phyloP scores from a whole-genome alignment of 1,140 invertebrate species.

The Sitobion miscanthi region DNA sequence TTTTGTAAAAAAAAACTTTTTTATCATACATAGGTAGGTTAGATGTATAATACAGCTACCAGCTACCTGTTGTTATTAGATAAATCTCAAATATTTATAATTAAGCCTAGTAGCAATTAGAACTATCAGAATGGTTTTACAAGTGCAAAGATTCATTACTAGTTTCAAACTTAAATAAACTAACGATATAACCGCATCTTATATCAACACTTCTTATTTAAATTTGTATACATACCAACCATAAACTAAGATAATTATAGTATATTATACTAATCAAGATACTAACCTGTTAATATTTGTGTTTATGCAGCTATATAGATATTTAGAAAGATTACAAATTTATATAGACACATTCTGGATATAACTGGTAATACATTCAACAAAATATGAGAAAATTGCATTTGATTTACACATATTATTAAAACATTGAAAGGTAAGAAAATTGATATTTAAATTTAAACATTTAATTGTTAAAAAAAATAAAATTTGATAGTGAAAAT shows the following conservation, averaged over 20 bases:
- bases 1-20: too few species aligned
- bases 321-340: not conserved
- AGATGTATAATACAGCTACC: too few species aligned
- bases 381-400: not conserved
- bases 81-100: not conserved
- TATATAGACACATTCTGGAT: constrained; percentile 5
- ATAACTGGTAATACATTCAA: not conserved
- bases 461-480: not conserved
- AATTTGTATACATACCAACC: not conserved
- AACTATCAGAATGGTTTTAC: not conserved
- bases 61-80: not conserved
- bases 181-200: not conserved
- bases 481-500: not conserved
- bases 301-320: not conserved
- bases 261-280: not conserved
- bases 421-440: not conserved
- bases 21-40: too few species aligned
- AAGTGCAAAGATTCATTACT: not conserved
- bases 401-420: not conserved
- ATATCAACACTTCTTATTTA: not conserved
- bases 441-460: not conserved
- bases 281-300: not conserved
- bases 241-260: not conserved
- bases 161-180: not conserved
- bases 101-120: not conserved